phyloP scores from a whole-genome alignment of 2,888 invertebrate genomes.

The Cinara cedri region DNA sequence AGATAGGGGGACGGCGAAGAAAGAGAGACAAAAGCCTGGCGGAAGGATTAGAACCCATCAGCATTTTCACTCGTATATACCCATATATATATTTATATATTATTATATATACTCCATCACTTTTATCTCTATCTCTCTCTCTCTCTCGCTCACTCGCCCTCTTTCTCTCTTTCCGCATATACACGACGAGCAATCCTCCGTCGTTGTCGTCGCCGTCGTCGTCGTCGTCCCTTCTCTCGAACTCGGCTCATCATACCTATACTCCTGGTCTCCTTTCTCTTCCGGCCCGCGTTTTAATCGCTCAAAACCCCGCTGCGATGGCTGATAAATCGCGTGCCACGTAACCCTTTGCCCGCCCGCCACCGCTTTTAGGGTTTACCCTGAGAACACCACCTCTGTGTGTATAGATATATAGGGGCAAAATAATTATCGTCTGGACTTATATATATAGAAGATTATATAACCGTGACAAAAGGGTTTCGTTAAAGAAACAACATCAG shows the following conservation, averaged over 20 bases:
- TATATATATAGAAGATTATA: no score
- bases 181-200: not conserved
- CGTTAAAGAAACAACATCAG: constrained; percentile 36
- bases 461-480: constrained; percentile 51
- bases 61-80: constrained; percentile 36
- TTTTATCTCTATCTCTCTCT: not conserved
- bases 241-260: no score
- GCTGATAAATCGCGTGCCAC: constrained; percentile 52
- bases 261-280: not conserved
- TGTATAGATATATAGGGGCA: not conserved
- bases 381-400: no score
- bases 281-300: constrained; percentile 51
- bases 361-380: not conserved
- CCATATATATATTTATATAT: not conserved
- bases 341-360: constrained; percentile 37
- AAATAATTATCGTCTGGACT: constrained; percentile 55
- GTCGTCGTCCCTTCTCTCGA: not conserved
- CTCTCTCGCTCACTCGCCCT: not conserved
- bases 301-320: constrained; percentile 49
- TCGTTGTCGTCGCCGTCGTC: not conserved
- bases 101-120: not conserved
- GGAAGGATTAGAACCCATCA: constrained; percentile 56
- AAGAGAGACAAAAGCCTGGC: constrained; percentile 50
- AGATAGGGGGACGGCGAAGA: not conserved
- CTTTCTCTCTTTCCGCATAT: not conserved